These are phyloP conservation scores for Diabrotica virgifera DNA, from an alignment of 1,140 invertebrate genomes.

Conservation along the genomic window DNA sequence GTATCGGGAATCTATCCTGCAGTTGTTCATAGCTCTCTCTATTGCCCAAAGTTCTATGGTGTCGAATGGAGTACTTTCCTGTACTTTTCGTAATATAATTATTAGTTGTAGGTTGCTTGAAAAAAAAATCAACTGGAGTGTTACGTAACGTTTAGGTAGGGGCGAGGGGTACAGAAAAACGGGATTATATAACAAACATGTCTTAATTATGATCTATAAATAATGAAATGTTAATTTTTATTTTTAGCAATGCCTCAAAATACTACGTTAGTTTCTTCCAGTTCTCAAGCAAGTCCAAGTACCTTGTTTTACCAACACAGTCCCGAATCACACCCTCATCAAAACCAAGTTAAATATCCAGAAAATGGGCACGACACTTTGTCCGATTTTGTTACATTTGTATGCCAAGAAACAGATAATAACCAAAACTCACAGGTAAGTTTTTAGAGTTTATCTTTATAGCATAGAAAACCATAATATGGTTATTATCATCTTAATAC, in stretches of 20 bases:
- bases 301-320: slow-evolving; percentile 54
- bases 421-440: slow-evolving; percentile 76
- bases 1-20: too few relatives aligned
- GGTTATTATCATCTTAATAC: too few relatives aligned
- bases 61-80: too few relatives aligned
- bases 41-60: too few relatives aligned
- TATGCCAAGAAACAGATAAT: slow-evolving; percentile 89
- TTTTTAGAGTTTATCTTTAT: background rate
- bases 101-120: too few relatives aligned
- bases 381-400: slow-evolving; percentile 94
- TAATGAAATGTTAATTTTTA: slow-evolving; percentile 3
- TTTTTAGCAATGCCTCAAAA: slow-evolving; percentile 48
- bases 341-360: slow-evolving; percentile 67
- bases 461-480: too few relatives aligned
- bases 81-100: too few relatives aligned
- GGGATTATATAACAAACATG: too few relatives aligned
- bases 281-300: slow-evolving; percentile 51
- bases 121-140: too few relatives aligned
- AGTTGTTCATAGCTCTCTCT: too few relatives aligned
- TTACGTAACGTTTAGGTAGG: too few relatives aligned
- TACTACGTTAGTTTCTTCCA: slow-evolving; percentile 47
- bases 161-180: too few relatives aligned
- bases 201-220: background rate
- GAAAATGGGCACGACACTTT: slow-evolving; percentile 85
- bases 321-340: slow-evolving; percentile 45